A percentile compares a stretch with the other conserved stretches of the same genome.
Conservation (phyloP, 2,888 invertebrate genomes). For the Lomographa bimaculata region DNA sequence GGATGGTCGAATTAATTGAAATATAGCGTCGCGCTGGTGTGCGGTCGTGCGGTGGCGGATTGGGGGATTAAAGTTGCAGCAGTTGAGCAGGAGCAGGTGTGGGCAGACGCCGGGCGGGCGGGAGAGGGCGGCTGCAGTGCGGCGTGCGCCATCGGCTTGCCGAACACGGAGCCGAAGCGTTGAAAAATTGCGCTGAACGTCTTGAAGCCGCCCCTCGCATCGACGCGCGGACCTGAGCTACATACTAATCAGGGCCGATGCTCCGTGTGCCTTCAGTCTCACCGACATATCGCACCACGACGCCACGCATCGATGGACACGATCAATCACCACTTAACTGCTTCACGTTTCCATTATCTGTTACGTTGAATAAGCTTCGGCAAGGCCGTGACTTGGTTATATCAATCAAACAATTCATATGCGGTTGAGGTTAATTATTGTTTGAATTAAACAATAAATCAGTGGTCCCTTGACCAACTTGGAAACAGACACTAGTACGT, state of each 20-base stretch:
- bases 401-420: constrained; percentile 20
- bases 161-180: constrained; percentile 72
- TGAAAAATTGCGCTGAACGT: constrained; percentile 80
- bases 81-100: constrained; percentile 67
- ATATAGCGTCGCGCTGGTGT: constrained; percentile 74
- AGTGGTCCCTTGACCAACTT: constrained; percentile 32
- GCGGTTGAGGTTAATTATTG: constrained; percentile 9
- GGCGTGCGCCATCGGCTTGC: constrained; percentile 61
- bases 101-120: constrained; percentile 36
- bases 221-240: constrained; percentile 59
- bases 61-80: constrained; percentile 78
- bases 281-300: constrained; percentile 30
- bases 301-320: constrained; percentile 18
- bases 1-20: constrained; percentile 80
- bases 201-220: constrained; percentile 67
- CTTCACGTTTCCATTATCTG: constrained; percentile 25
- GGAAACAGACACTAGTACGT: constrained; percentile 17
- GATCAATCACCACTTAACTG: constrained; percentile 25
- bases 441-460: constrained; percentile 13
- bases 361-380: constrained; percentile 24
- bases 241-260: constrained; percentile 70
- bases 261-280: constrained; percentile 29
- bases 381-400: constrained; percentile 30
- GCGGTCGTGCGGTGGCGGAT: constrained; percentile 72
- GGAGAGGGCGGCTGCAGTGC: constrained; percentile 50